Evolutionary conservation across 1,140 invertebrate genomes (phyloP), one percentile per base, ranked within the genome.

Genomic region (Aricia agestis): DNA sequence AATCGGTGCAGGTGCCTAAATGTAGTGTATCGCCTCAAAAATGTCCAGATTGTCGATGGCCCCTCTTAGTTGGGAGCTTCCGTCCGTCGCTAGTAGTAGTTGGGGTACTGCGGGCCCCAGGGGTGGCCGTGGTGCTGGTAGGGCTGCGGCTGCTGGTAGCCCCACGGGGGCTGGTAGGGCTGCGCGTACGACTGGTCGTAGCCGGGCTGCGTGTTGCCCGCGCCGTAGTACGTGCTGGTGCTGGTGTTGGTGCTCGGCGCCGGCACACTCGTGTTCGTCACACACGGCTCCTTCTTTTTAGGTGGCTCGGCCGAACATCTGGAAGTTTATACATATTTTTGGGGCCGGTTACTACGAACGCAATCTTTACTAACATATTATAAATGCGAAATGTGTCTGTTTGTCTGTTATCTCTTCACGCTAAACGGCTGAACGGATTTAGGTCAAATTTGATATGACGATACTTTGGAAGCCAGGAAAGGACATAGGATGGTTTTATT

Each of bases 121-220:
- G 83, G 84, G 6, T 82, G 82, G 69, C 85, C 86, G 74, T 87
- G 86, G 67, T 87, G 89, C 76, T 91, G 87, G 71, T 83, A 83
- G 0, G 80, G 84, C 17, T 85, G 83, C n/a, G 87, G 83, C 75
- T 91, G 89, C 79, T 91, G 89, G 82, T 89, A 89, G 72, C 86
- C 85, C 89, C 87, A 91, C 19, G 87, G 81, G 69, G 85, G 86
- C 78, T 87, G 85, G 78, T 89, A 90, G 71, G 83, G 81, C 82
- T 87, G 86, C 74, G 85, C 80, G 78, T 90, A 90, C 63, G 79
- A 83, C 80, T 87, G 86, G 41, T 89, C 88, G 82, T 90, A 90
- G 25, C 25, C 25, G 9, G 82, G 81, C 72, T 89, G 87, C 31
- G 80, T 70, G 72, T 68, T 79, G 71, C 72, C 74, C 76, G 69